Evolutionary conservation across 1,140 invertebrate genomes (phyloP), one percentile per base, ranked within the genome.

Genomic region (Drosophila yakuba): DNA sequence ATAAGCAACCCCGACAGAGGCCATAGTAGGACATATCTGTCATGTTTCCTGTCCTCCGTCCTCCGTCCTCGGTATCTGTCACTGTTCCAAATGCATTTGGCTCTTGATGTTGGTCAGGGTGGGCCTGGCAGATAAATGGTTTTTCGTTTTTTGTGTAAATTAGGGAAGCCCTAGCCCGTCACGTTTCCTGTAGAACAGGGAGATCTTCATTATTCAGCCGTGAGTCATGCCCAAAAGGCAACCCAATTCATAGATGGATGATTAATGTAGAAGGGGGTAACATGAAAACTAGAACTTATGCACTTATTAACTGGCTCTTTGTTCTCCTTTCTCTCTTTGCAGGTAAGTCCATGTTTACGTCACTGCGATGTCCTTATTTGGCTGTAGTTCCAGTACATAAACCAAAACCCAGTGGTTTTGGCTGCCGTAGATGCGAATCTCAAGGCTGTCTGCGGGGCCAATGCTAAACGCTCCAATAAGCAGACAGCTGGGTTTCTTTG

Each of bases 11-110:
- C 73, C 48, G 52, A 66, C 74, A 44, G 73, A 76, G 73, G 73
- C 73, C 73, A 76, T 76, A 76, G 73, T 76, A 76, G 73, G 73
- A 75, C 39, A 72, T 74, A 74, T 74, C 57, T 73, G 67, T 71
- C 67, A 71, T 69, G 55, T 68, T 38, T 63, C 56, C 63, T 41
- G 56, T 58, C 55, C 41, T 35, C 48, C n/a, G 45, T 67, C 63
- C 63, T 50, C 61, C 15, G 60, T 62, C 17, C 25, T 60, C 36
- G 50, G 44, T 32, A 32, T n/a, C 36, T 36, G 38, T 32, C 28
- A 20, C 23, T 67, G 43, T 20, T 44, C 45, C 54, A 45, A 67
- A 64, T 67, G 64, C 64, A 67, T 64, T 67, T 64, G 43, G 17
- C 20, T 60, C 39, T 60, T 20, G 67, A 73, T 73, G 71, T 50